Conservation (phyloP, 2,797 vertebrate species). For the Urosaurus nigricauda region DNA sequence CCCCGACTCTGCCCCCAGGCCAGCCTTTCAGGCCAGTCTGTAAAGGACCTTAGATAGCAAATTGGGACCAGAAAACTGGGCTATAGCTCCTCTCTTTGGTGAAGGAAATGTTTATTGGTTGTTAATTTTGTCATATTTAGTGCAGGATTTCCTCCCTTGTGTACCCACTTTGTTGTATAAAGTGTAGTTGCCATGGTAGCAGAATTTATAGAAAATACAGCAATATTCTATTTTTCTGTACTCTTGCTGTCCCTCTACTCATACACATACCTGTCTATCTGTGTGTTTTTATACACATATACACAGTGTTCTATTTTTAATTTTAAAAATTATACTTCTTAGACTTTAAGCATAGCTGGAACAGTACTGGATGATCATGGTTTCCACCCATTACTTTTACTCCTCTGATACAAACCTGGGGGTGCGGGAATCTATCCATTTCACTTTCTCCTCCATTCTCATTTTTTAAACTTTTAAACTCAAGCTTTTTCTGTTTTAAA, state of each 20-base stretch:
- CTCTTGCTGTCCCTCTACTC: no score
- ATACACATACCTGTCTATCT: background rate
- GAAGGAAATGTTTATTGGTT: background rate
- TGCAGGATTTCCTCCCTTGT: background rate
- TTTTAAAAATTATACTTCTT: background rate
- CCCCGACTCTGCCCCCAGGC: no score
- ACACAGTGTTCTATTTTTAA: background rate
- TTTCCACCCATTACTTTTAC: background rate
- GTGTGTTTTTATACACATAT: background rate
- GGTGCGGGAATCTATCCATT: background rate
- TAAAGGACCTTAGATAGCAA: background rate
- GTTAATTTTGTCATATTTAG: background rate
- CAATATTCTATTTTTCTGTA: background rate
- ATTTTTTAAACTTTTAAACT: background rate
- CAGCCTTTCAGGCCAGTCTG: no score
- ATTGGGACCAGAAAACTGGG: background rate
- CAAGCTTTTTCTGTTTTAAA: background rate
- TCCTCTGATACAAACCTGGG: background rate
- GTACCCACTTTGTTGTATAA: background rate
- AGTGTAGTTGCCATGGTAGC: conserved; percentile 7
- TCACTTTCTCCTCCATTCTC: background rate
- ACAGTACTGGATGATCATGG: background rate
- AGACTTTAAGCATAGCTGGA: background rate
- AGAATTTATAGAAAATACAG: background rate
- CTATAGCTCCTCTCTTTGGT: background rate